Evolutionary conservation across 2,113 vertebrate genomes (phyloP).

Genomic region (Sitta europaea): DNA sequence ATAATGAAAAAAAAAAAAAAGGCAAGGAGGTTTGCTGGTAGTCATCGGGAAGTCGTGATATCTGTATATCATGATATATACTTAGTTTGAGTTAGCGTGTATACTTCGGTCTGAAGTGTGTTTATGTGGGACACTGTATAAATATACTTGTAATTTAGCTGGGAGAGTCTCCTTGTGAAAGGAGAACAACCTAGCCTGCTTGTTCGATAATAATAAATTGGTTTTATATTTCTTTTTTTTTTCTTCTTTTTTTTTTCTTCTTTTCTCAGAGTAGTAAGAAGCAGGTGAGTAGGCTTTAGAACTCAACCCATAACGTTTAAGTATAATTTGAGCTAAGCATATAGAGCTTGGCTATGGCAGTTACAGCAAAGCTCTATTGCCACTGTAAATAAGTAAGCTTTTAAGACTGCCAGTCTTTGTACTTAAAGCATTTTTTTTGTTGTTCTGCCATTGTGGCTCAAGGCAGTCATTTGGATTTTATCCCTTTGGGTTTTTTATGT

Average conservation of each 20-base stretch:
- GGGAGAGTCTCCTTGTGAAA: not conserved
- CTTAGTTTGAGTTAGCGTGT: not conserved
- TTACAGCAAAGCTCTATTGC: not conserved
- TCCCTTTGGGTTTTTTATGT: not conserved
- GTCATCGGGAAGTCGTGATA: not conserved
- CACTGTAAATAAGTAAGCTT: not conserved
- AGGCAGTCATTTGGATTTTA: not conserved
- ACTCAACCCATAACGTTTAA: not conserved
- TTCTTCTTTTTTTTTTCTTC: too few species aligned
- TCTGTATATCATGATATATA: too few species aligned
- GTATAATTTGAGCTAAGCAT: not conserved
- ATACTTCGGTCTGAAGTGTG: not conserved
- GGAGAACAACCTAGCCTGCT: not conserved
- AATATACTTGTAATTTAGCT: not conserved
- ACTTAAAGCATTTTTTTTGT: not conserved
- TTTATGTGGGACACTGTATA: not conserved
- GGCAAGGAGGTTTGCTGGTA: not conserved
- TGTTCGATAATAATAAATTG: not conserved
- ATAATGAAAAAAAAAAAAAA: too few species aligned
- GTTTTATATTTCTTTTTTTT: not conserved
- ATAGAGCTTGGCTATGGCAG: not conserved
- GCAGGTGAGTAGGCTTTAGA: not conserved
- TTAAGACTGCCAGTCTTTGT: not conserved
- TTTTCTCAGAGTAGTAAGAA: not conserved
- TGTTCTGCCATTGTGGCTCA: not conserved